Conservation (phyloP, 2,797 vertebrate species). For the Thaleichthys pacificus region DNA sequence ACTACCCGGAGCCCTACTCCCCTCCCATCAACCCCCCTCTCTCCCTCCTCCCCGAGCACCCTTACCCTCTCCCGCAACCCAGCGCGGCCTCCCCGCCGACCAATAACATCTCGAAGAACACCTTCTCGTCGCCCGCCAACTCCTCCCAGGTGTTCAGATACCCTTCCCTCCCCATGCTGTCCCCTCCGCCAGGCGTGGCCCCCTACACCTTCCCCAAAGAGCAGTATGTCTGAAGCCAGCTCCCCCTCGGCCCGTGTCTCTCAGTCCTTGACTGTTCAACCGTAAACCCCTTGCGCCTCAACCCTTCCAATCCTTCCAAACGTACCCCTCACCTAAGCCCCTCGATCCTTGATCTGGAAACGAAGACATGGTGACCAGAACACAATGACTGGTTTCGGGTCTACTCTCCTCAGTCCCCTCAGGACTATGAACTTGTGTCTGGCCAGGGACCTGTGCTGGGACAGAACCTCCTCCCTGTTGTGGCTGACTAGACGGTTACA, state of each 20-base stretch:
- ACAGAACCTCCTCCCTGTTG: background rate
- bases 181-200: constrained; percentile 15
- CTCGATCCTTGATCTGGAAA: background rate
- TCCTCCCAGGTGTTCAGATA: constrained; percentile 61
- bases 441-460: no score
- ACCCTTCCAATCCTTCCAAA: background rate
- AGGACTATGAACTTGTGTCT: no score
- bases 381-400: no score
- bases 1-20: constrained; percentile 80
- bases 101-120: constrained; percentile 70
- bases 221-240: constrained; percentile 79
- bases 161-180: constrained; percentile 61
- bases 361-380: background rate
- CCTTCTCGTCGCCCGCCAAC: constrained; percentile 50
- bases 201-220: constrained; percentile 83
- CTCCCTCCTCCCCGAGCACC: constrained; percentile 80
- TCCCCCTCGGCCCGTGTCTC: no score
- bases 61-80: constrained; percentile 62
- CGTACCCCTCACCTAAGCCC: background rate
- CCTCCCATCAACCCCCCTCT: constrained; percentile 76
- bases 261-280: background rate
- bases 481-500: background rate
- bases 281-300: background rate
- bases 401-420: no score
- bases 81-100: constrained; percentile 44